phyloP scores from a whole-genome alignment of 2,888 invertebrate genomes.

The Omphaloscelis lunosa region DNA sequence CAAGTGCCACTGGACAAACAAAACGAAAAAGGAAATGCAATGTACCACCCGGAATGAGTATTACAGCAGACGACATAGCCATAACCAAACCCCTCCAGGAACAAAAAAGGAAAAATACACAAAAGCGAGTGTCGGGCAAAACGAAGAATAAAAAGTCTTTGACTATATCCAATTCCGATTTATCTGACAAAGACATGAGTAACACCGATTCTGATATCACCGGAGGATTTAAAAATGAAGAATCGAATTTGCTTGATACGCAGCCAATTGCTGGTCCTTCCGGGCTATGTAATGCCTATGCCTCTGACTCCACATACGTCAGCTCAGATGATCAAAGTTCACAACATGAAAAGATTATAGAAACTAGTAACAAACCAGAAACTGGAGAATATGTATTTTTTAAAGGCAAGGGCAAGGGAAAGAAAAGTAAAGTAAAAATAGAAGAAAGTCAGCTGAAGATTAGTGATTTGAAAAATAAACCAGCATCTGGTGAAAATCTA shows the following conservation, averaged over 20 bases:
- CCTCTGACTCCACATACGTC: no score
- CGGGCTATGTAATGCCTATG: no score
- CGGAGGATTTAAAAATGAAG: no score
- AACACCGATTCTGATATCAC: background rate
- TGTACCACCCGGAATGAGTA: no score
- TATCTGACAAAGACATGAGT: slow-evolving; percentile 3
- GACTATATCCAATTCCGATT: slow-evolving; percentile 2
- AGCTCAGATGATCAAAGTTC: no score
- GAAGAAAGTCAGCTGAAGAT: background rate
- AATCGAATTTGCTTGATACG: no score
- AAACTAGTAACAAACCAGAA: background rate
- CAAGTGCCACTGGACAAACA: no score
- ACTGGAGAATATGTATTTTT: background rate
- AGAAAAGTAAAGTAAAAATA: slow-evolving; percentile 5
- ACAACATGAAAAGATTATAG: no score
- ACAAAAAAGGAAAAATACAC: slow-evolving; percentile 1
- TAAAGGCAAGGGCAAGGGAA: slow-evolving; percentile 5
- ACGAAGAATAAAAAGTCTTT: slow-evolving; percentile 4
- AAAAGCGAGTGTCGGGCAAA: slow-evolving; percentile 5
- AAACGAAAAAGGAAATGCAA: no score
- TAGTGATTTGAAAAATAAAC: slow-evolving; percentile 1
- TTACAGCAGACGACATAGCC: no score
- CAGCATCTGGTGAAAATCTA: slow-evolving; percentile 3
- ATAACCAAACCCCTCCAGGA: slow-evolving; percentile 1
- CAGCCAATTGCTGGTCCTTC: no score